Evolutionary conservation across 1,140 invertebrate genomes (phyloP), one percentile per base, ranked within the genome.

Genomic region (Drosophila nikananu): DNA sequence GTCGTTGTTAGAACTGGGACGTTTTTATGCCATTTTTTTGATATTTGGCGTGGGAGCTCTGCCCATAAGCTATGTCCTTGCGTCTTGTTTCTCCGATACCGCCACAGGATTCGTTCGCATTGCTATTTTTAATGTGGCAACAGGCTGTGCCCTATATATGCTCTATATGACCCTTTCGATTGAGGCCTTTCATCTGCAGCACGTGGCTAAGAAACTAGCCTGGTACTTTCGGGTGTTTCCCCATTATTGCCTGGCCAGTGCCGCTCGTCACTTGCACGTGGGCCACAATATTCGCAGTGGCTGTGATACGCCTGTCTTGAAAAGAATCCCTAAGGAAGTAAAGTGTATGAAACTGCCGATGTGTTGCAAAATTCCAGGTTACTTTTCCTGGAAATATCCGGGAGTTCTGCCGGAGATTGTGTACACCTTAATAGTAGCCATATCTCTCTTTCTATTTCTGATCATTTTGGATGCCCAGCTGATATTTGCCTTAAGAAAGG

Each of bases 51-150:
- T 93, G 63, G 92, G 93, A 0, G 94, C 93, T 7, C 89, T 95
- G 80, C 94, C 94, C 0, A 19, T 95, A 3, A 93, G 81, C 2
- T 96, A 96, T 77, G 81, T 95, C 4, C 86, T 94, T 15, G 95
- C 95, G 0, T 19, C 9, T 94, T 94, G 64, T 37, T 94, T 5
- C 96, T 96, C 79, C 91, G 92, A 35, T 93, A 94, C 48, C 95
- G 96, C 95, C 71, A 96, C 95, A 65, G 96, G 97, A 27, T 97
- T 95, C 93, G 96, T 95, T 51, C 94, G 94, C 80, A 94, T 95
- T 79, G 95, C 94, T 39, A 95, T 95, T 71, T 94, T 95, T 77
- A 97, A 95, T 92, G 95, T 21, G 39, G 13, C 68, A 1, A 21
- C 49, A 0, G 75, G 75, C 4, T 37, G 42, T 21, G 64, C 39